Evolutionary conservation across 2,888 invertebrate genomes (phyloP).

Genomic region (Drosophila flavopinicola): DNA sequence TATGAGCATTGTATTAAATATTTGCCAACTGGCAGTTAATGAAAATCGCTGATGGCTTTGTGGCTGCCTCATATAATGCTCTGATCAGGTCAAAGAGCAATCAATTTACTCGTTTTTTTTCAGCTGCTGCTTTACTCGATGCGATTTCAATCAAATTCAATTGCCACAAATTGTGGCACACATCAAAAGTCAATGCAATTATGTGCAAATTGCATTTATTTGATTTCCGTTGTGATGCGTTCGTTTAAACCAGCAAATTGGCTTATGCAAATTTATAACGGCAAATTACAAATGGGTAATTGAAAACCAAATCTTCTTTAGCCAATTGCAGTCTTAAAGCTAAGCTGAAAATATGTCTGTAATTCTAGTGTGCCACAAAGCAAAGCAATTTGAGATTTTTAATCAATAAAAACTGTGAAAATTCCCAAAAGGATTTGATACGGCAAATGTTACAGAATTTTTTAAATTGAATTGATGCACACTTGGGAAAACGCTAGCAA

Average conservation of each 20-base stretch:
- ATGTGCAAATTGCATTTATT: slow-evolving; percentile 70
- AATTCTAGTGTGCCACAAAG: no score
- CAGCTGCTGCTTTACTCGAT: slow-evolving; percentile 10
- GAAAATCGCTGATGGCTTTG: slow-evolving; percentile 28
- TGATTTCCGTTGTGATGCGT: slow-evolving; percentile 45
- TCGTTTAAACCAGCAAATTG: slow-evolving; percentile 42
- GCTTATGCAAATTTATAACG: slow-evolving; percentile 53
- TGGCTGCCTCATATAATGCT: slow-evolving; percentile 16
- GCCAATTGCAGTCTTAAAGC: background rate
- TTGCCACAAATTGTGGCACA: slow-evolving; percentile 62
- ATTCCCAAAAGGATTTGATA: slow-evolving; percentile 28
- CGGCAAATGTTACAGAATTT: slow-evolving; percentile 31
- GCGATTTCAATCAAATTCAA: slow-evolving; percentile 55
- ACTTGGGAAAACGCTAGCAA: slow-evolving; percentile 27
- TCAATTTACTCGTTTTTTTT: slow-evolving; percentile 22
- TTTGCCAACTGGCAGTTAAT: slow-evolving; percentile 42
- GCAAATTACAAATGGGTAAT: slow-evolving; percentile 44
- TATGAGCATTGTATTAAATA: slow-evolving; percentile 42
- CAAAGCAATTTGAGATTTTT: slow-evolving; percentile 33
- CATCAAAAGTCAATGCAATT: slow-evolving; percentile 59
- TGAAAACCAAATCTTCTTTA: slow-evolving; percentile 13
- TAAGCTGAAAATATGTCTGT: background rate
- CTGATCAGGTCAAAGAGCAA: slow-evolving; percentile 21
- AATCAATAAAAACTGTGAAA: slow-evolving; percentile 37
- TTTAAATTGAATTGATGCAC: slow-evolving; percentile 58